Evolutionary conservation across 2,888 invertebrate genomes (phyloP).

Genomic region (Pogonocherus hispidulus): DNA sequence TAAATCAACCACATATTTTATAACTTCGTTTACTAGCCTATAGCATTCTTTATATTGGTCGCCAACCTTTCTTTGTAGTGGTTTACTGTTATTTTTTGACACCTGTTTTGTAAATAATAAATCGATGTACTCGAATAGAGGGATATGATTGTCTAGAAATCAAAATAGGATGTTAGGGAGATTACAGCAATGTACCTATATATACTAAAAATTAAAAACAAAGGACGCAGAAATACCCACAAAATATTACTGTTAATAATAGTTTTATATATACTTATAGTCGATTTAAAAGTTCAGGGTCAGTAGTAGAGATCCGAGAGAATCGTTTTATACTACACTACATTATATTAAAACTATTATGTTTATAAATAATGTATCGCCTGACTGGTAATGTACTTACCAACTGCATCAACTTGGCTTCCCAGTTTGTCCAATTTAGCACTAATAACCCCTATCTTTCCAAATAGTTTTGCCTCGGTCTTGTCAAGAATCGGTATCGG

Average conservation of each 20-base stretch:
- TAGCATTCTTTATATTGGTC: conserved; percentile 17
- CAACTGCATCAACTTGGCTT: conserved; percentile 58
- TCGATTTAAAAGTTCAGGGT: too few relatives aligned
- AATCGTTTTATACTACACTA: too few relatives aligned
- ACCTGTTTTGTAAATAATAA: background rate
- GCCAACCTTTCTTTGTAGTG: conserved; percentile 5
- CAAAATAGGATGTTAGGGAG: too few relatives aligned
- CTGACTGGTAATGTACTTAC: conserved; percentile 43
- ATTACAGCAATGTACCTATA: too few relatives aligned
- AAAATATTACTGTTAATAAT: too few relatives aligned
- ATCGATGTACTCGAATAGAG: conserved; percentile 15
- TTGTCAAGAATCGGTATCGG: conserved; percentile 75
- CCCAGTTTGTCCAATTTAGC: conserved; percentile 66
- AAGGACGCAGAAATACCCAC: too few relatives aligned
- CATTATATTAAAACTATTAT: background rate
- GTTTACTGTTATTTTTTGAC: conserved; percentile 3
- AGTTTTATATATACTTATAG: too few relatives aligned
- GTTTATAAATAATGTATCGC: conserved; percentile 1
- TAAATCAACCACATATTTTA: conserved; percentile 7
- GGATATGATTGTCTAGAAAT: conserved; percentile 1
- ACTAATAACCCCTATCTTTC: conserved; percentile 68
- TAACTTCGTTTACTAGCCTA: conserved; percentile 1
- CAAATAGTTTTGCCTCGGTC: conserved; percentile 75
- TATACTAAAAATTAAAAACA: too few relatives aligned
- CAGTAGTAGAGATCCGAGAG: too few relatives aligned